phyloP scores from a whole-genome alignment of 2,888 invertebrate species.

The Didymodactylos carnosus region DNA sequence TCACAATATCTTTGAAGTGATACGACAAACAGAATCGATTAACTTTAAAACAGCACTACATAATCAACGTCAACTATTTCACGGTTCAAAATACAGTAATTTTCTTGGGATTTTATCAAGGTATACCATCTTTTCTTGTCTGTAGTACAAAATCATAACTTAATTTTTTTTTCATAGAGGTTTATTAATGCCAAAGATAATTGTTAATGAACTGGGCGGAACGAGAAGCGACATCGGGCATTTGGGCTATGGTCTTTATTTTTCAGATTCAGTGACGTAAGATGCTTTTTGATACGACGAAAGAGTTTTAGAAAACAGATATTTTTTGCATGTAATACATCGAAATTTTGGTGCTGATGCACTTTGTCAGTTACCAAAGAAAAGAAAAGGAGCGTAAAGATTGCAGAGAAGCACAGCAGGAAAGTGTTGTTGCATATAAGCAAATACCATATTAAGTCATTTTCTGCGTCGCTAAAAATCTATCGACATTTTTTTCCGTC shows the following conservation, averaged over 20 bases:
- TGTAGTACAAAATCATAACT: not conserved
- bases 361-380: too few species aligned
- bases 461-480: too few species aligned
- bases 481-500: too few species aligned
- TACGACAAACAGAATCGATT: constrained; percentile 22
- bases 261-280: constrained; percentile 21
- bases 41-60: constrained; percentile 20
- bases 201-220: constrained; percentile 30
- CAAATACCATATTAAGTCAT: too few species aligned
- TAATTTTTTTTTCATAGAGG: constrained; percentile 22
- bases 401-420: too few species aligned
- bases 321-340: too few species aligned
- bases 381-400: too few species aligned
- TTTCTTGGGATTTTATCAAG: constrained; percentile 31
- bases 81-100: constrained; percentile 26
- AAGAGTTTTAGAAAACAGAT: not conserved
- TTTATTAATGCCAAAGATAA: constrained; percentile 26
- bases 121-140: constrained; percentile 17
- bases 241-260: constrained; percentile 31
- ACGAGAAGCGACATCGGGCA: constrained; percentile 27
- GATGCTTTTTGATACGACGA: not conserved
- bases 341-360: too few species aligned
- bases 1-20: constrained; percentile 21
- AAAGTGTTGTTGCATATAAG: too few species aligned
- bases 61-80: constrained; percentile 22